These are phyloP conservation scores for Tenthredo scrophulariae DNA, from an alignment of 2,888 invertebrate species.

Conservation along the genomic window DNA sequence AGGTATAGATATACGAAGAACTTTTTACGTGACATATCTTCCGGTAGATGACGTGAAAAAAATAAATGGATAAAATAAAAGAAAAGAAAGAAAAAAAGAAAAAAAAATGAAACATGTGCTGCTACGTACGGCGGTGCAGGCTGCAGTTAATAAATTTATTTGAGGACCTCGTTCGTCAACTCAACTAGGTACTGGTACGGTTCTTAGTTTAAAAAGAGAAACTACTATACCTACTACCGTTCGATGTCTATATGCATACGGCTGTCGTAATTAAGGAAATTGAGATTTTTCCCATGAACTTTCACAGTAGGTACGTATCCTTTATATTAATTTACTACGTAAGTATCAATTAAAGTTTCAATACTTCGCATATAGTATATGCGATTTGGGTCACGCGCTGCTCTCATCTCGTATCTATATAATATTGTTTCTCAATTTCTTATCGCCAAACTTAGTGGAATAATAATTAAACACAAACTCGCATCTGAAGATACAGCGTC, in stretches of 20 bases:
- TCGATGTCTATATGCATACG: background rate
- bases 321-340: background rate
- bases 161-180: slow-evolving; percentile 39
- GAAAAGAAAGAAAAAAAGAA: background rate
- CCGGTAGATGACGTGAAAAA: background rate
- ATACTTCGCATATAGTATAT: background rate
- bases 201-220: slow-evolving; percentile 26
- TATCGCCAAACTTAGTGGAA: background rate
- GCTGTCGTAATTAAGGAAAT: slow-evolving; percentile 35
- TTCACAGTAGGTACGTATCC: background rate
- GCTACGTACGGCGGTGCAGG: background rate
- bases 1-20: background rate
- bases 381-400: background rate
- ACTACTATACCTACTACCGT: slow-evolving; percentile 9
- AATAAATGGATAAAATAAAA: background rate
- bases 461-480: background rate
- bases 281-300: slow-evolving; percentile 33
- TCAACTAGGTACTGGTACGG: background rate
- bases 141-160: slow-evolving; percentile 36
- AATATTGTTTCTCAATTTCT: background rate
- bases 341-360: slow-evolving; percentile 18
- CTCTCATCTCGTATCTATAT: background rate
- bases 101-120: background rate
- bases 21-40: slow-evolving; percentile 21
- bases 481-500: background rate